Conservation (phyloP, 2,888 invertebrate species). For the Drosophila paranaensis region DNA sequence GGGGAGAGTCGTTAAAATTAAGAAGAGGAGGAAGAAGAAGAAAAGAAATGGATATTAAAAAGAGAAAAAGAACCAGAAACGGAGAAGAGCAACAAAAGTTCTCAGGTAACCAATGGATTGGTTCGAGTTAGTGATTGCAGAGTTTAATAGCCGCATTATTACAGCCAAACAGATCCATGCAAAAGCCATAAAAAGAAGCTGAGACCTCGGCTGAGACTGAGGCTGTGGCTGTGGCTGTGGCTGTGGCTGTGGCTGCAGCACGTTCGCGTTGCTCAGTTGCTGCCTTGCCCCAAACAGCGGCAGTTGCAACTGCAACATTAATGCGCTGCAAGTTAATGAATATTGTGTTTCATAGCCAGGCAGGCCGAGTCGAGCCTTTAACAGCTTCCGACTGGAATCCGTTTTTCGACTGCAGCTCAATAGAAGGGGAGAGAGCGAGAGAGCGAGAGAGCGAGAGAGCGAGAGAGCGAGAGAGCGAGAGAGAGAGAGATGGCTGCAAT, state of each 20-base stretch:
- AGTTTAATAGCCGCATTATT: constrained; percentile 81
- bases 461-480: no score
- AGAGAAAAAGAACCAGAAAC: not conserved
- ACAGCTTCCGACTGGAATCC: constrained; percentile 83
- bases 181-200: constrained; percentile 57
- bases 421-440: not conserved
- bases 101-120: constrained; percentile 78
- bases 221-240: constrained; percentile 2
- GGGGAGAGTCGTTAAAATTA: constrained; percentile 23
- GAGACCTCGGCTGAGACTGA: not conserved
- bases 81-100: constrained; percentile 9
- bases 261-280: constrained; percentile 27
- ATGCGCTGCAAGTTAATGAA: constrained; percentile 83
- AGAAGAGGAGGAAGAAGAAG: not conserved
- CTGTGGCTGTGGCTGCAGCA: constrained; percentile 7
- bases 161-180: constrained; percentile 73
- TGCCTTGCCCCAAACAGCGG: constrained; percentile 21
- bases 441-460: not conserved
- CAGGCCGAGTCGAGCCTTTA: constrained; percentile 72
- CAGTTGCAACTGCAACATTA: constrained; percentile 70
- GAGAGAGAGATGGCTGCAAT: not conserved
- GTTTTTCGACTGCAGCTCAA: constrained; percentile 69
- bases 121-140: constrained; percentile 76
- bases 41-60: constrained; percentile 16
- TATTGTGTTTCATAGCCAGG: constrained; percentile 82